Evolutionary conservation across 2,888 invertebrate species (phyloP), one percentile per base, ranked within the genome.

Genomic region (Diadromus collaris): DNA sequence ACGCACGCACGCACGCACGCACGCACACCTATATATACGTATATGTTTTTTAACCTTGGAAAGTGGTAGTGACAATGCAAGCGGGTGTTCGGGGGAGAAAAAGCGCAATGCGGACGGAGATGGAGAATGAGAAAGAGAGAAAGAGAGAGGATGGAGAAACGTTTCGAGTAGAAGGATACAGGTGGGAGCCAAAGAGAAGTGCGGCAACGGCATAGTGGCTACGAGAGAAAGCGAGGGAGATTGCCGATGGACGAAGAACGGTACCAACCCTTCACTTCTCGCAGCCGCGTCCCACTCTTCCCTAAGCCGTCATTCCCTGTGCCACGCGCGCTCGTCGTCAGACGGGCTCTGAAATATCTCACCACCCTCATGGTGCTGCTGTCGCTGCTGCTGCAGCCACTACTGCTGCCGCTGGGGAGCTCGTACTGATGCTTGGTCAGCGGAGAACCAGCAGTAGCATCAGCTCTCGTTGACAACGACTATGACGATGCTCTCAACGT

Each of bases 331-430:
- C 80, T 76, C 81, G 83, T 84, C 83, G 83, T 85, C 83, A 83
- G 83, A 85, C 81, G 80, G 82, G 83, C 84, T 84, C 86, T 84
- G 86, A 87, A 87, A 88, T 88, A 88, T 88, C 86, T 88, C 88
- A 83, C 87, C 84, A 85, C 10, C 13, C 4, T 16, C 13, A 0
- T 13, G 13, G 0, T 16, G 38, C 16, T 5, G 38, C 4, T 4
- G 13, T 4, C 5, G 13, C 4, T 34, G 34, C 2, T 2, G 34
- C 1, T 16, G 5, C 0, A 2, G 7, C 4, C 6, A 6, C 13
- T 5, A 16, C 0, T 38, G 38, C 1, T 16, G 3, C 4, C 9
- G 34, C 2, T 9, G 34, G 2, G 34, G 2, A 2, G 34, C 1
- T 9, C 2, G 2, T 34, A 9, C 9, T 1, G 34, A 6, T 9